Evolutionary conservation across 2,888 invertebrate species (phyloP).

Genomic region (Melieria crassipennis): DNA sequence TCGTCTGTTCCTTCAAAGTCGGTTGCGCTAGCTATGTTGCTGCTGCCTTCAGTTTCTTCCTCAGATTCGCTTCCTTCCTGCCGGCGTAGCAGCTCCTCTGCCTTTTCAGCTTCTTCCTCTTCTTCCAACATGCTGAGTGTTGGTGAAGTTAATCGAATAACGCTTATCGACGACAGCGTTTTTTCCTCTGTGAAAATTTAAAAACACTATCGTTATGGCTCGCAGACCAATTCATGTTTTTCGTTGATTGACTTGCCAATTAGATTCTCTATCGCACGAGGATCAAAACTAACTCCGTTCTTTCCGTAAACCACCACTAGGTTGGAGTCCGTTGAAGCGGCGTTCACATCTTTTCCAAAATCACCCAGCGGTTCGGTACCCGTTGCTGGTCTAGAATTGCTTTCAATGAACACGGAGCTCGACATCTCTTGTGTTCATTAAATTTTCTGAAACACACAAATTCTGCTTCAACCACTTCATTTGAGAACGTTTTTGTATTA

Average conservation of each 20-base stretch:
- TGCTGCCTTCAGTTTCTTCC: slow-evolving; percentile 45
- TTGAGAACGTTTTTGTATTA: background rate
- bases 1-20: slow-evolving; percentile 48
- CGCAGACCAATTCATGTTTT: background rate
- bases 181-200: slow-evolving; percentile 61
- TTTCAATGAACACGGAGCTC: slow-evolving; percentile 63
- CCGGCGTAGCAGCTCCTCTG: slow-evolving; percentile 28
- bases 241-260: slow-evolving; percentile 71
- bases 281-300: slow-evolving; percentile 87
- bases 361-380: slow-evolving; percentile 16
- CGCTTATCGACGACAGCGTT: slow-evolving; percentile 72
- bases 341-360: slow-evolving; percentile 6
- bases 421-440: slow-evolving; percentile 51
- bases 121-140: slow-evolving; percentile 65
- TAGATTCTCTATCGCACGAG: slow-evolving; percentile 80
- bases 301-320: slow-evolving; percentile 86
- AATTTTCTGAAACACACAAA: background rate
- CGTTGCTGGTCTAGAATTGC: slow-evolving; percentile 41
- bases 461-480: background rate
- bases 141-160: slow-evolving; percentile 69
- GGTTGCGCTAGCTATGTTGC: slow-evolving; percentile 47
- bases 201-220: background rate
- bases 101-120: slow-evolving; percentile 54
- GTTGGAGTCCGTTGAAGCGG: slow-evolving; percentile 54
- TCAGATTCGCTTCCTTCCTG: slow-evolving; percentile 34